These are phyloP conservation scores for Phylloscopus collybita DNA, from an alignment of 2,797 vertebrate species.

Conservation along the genomic window DNA sequence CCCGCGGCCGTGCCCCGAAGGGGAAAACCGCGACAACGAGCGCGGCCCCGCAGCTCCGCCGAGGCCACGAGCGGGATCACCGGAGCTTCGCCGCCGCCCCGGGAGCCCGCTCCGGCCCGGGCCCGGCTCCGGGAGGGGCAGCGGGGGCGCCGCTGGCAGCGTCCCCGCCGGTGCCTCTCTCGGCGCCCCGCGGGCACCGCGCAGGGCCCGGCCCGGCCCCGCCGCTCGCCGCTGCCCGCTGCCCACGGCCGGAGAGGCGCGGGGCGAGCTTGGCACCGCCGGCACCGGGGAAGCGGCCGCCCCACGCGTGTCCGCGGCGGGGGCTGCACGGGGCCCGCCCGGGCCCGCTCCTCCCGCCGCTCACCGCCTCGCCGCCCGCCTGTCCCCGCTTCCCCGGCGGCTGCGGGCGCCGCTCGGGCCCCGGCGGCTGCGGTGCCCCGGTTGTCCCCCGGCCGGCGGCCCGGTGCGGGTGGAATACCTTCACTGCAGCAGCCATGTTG, in stretches of 20 bases:
- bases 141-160: neutral
- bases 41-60: too few species aligned
- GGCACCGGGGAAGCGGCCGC: neutral
- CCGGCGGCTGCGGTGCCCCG: neutral
- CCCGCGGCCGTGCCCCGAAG: too few species aligned
- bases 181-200: neutral
- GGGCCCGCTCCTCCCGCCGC: neutral
- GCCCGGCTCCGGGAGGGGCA: neutral
- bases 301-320: neutral
- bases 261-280: neutral
- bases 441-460: neutral
- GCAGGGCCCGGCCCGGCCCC: neutral
- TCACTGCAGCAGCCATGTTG: conserved; percentile 60
- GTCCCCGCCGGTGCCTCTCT: neutral
- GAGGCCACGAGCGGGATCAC: too few species aligned
- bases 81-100: neutral
- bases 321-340: neutral
- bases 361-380: neutral
- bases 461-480: conserved; percentile 28
- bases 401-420: neutral
- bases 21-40: too few species aligned
- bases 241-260: neutral
- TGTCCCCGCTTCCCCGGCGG: neutral
- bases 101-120: neutral
- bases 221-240: neutral